A percentile compares a stretch with the other conserved stretches of the same genome.
Conservation (phyloP, 2,797 vertebrate species). For the Gymnoscopelus braueri region DNA sequence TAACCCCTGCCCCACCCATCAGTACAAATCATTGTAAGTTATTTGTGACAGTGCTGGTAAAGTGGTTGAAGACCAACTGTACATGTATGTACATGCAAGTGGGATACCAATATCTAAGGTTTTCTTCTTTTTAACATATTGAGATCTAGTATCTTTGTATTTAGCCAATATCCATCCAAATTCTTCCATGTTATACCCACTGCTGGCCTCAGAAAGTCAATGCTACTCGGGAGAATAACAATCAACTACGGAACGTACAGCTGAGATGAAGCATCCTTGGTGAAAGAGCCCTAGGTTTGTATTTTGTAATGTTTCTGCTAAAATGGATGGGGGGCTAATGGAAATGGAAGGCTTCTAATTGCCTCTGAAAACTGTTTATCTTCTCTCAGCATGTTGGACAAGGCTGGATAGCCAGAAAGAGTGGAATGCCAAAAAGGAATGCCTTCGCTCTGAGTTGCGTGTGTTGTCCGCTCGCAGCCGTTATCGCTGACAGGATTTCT, state of each 20-base stretch:
- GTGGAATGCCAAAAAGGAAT: constrained; percentile 13
- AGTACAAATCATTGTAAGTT: background rate
- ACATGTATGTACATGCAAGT: background rate
- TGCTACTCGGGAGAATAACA: background rate
- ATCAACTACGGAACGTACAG: background rate
- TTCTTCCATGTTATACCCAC: too few relatives aligned
- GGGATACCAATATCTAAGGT: too few relatives aligned
- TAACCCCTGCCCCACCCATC: background rate
- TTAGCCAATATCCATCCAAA: too few relatives aligned
- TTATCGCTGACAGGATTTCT: constrained; percentile 34
- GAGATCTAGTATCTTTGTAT: too few relatives aligned
- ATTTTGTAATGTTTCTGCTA: background rate
- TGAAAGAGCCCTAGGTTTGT: background rate
- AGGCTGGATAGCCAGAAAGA: constrained; percentile 24
- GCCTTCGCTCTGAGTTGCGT: constrained; percentile 38
- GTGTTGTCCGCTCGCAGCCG: constrained; percentile 47
- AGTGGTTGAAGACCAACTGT: background rate
- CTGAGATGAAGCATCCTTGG: background rate
- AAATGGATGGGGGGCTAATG: background rate
- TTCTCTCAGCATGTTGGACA: constrained; percentile 26
- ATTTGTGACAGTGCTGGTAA: background rate
- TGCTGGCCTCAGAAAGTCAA: background rate
- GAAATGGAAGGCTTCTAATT: constrained; percentile 31
- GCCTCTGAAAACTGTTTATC: constrained; percentile 25
- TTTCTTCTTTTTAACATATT: too few relatives aligned